A percentile compares a stretch with the other conserved stretches of the same genome.
Conservation (phyloP, 2,113 vertebrate species). For the Sporophila hypoxantha region DNA sequence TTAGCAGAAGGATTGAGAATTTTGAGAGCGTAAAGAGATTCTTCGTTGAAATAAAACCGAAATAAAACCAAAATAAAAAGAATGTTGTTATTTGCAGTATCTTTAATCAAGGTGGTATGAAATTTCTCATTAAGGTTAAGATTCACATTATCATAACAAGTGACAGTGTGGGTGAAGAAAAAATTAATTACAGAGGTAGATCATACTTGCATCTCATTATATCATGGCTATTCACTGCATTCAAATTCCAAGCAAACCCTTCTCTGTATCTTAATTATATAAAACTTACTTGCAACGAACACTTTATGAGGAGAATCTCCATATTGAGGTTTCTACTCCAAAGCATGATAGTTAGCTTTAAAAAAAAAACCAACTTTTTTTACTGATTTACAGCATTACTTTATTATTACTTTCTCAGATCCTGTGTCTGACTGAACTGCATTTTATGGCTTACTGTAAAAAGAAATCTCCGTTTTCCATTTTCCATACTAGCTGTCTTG, state of each 20-base stretch:
- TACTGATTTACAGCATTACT: constrained; percentile 6
- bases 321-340: background rate
- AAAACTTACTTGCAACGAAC: background rate
- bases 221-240: background rate
- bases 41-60: background rate
- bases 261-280: background rate
- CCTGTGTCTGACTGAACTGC: background rate
- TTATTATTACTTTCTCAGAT: constrained; percentile 2
- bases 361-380: background rate
- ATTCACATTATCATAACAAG: constrained; percentile 5
- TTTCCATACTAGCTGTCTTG: constrained; percentile 41
- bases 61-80: background rate
- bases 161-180: background rate
- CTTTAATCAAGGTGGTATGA: background rate
- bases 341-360: background rate
- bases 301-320: background rate
- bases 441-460: constrained; percentile 51
- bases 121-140: constrained; percentile 20
- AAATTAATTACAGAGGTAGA: constrained; percentile 14
- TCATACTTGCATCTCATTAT: background rate
- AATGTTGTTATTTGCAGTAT: background rate
- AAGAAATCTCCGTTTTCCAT: constrained; percentile 25
- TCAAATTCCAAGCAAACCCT: background rate
- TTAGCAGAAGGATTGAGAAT: background rate
- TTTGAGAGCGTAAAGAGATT: background rate